Evolutionary conservation across 2,113 vertebrate species (phyloP), one percentile per base, ranked within the genome.

Genomic region (Sapayoa aenigma): DNA sequence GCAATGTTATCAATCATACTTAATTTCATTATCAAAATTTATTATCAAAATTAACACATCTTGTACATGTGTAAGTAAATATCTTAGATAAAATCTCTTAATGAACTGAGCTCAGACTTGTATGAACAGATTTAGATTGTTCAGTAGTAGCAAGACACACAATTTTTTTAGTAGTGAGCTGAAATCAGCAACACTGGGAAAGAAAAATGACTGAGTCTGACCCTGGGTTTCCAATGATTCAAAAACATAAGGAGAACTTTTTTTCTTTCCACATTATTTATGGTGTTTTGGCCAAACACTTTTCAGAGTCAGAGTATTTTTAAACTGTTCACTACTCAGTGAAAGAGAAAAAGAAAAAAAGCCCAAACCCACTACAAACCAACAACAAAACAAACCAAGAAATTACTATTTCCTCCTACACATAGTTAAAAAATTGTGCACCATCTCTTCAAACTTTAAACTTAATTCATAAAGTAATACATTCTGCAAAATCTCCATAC

Each of bases 21-120:
- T 84, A 66, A 30, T 53, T 95, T 68, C 85, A 49, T 88, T 83
- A 83, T 55, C 19, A 85, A 88, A 95, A 73, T 86, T 68, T 87
- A 49, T 88, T 83, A 83, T 55, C 19, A 85, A 88, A 95, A 73
- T 86, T 69, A 87, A 85, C 12, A 88, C 17, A 7, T 3, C n/a
- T 59, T 85, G 24, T 80, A 76, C 56, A 79, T 33, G 5, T 11
- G 46, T 52, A 46, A 85, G n/a, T n/a, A 90, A 73, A 82, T 85
- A 74, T 27, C 27, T 88, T 42, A 71, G 68, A 96, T 82, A 91
- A 87, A 79, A 73, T 89, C 21, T 79, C 78, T 68, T 68, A 24
- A 68, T 85, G 58, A 90, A 37, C 10, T 56, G 41, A 75, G 27
- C 37, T 83, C 66, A 83, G 46, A 76, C 91, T 89, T 74, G 6